A percentile compares a stretch with the other conserved stretches of the same genome.
phyloP scores from a whole-genome alignment of 2,797 vertebrate species.

The Melanotaenia nigrans region DNA sequence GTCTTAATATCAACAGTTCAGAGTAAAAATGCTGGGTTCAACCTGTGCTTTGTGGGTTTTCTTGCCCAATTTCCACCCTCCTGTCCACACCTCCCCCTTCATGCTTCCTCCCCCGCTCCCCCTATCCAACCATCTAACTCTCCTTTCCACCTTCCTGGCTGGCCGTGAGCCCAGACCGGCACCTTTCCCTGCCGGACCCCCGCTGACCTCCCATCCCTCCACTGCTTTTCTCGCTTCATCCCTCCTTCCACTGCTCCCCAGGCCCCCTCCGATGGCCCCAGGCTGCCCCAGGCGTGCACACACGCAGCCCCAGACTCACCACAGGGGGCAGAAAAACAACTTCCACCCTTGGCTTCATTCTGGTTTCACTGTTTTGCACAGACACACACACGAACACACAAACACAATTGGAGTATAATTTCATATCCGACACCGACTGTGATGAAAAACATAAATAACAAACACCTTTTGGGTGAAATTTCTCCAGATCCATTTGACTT shows the following conservation, averaged over 20 bases:
- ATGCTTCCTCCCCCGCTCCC: background rate
- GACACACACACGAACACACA: constrained; percentile 37
- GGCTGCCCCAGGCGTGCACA: constrained; percentile 69
- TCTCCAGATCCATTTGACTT: background rate
- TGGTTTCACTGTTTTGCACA: constrained; percentile 35
- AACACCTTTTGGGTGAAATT: background rate
- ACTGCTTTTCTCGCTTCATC: constrained; percentile 57
- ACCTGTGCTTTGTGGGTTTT: constrained; percentile 19
- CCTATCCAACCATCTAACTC: constrained; percentile 33
- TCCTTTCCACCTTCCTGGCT: constrained; percentile 68
- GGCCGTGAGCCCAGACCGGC: constrained; percentile 75
- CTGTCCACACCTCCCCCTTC: constrained; percentile 17
- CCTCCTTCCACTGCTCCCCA: constrained; percentile 73
- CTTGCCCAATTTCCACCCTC: constrained; percentile 35
- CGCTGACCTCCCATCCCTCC: constrained; percentile 74
- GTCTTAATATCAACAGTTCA: too few relatives aligned
- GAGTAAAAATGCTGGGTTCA: background rate
- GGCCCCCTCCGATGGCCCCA: constrained; percentile 81
- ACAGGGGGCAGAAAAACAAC: constrained; percentile 86
- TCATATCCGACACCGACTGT: constrained; percentile 21
- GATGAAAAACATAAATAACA: constrained; percentile 32
- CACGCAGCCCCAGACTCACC: constrained; percentile 73
- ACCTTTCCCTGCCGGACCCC: constrained; percentile 77
- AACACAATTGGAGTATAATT: constrained; percentile 53
- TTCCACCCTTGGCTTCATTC: constrained; percentile 79